Base-by-base conservation (phyloP, 1,140 invertebrate species). In the Olivierus martensii region DNA sequence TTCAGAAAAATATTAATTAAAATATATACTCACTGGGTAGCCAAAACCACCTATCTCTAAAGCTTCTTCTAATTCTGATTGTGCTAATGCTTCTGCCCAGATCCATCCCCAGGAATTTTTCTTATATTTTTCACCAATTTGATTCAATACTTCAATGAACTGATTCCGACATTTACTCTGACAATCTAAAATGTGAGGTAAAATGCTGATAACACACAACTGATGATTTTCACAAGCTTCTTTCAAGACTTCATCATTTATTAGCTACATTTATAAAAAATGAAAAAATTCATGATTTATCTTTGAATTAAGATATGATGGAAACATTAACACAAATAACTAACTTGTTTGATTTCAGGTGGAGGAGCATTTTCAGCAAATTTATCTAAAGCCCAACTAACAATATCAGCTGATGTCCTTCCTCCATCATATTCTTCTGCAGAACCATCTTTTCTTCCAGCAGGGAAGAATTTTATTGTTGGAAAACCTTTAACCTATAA, bases 181-280 rank as follows among this genome's bases (percentile, higher is more conserved):
- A 69, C 96, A 99, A 70, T 99, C 95, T 6, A 97, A 77, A 59
- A 99, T 95, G 65, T 98, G 89, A 0, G 96, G 96, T 46, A 99
- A 68, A 9, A 99, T 79, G 2, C 93, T 82, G 36, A 99, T 78
- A 18, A 99, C 81, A 68, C 96, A 99, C 3, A 98, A 71, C 21
- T 88, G 85, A 65, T 84, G 83, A 44, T 87, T 79, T 52, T 84
- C 81, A 69, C 92, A 97, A 3, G 78, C 74, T 3, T 77, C 73
- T 55, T 81, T 82, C 55, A 96, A 73, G 0, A 72, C 71, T 0
- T 75, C 67, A 46, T 83, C 77, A 46, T 63, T 63, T 1, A 64
- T 68, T 5, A 79, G 46, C 69, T 79, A 67, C 45, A 65, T 59
- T 7, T 60, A 44, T 19, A 46, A 59, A 52, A 48, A 45, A 17